These are phyloP conservation scores for Myioborus melanocephalus DNA, from an alignment of 2,797 vertebrate genomes.

Conservation along the genomic window DNA sequence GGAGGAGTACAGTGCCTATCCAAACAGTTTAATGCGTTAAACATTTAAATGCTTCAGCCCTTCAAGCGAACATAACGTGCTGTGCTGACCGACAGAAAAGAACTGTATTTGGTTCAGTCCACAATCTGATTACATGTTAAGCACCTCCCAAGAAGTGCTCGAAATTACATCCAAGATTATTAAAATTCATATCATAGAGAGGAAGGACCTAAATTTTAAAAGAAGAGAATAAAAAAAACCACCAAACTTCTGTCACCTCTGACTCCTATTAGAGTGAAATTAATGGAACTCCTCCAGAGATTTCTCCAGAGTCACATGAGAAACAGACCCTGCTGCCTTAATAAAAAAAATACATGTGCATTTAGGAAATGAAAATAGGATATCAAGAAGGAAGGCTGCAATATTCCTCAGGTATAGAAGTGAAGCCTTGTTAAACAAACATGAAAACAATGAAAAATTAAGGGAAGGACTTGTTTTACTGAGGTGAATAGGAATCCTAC, in stretches of 20 bases:
- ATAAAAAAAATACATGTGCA: not conserved
- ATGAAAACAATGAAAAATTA: not conserved
- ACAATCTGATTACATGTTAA: slow-evolving; percentile 1
- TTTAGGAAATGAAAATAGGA: not conserved
- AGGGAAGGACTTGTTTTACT: not conserved
- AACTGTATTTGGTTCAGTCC: not conserved
- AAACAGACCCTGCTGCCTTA: not conserved
- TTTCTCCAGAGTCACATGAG: not conserved
- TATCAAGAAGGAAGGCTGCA: not conserved
- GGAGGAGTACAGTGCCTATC: not conserved
- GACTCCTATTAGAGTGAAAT: not conserved
- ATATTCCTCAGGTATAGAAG: not conserved
- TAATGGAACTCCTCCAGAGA: not conserved
- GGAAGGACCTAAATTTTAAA: not conserved
- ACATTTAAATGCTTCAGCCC: not conserved
- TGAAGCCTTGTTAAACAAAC: not conserved
- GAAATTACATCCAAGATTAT: slow-evolving; percentile 7
- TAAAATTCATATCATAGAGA: not conserved
- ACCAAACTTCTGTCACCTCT: not conserved
- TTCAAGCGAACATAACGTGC: not conserved
- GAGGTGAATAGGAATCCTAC: not conserved
- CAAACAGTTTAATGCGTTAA: not conserved
- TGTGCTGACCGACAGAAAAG: not conserved
- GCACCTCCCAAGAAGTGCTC: not conserved
- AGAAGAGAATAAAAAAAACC: not conserved